A percentile compares a stretch with the other conserved stretches of the same genome.
These are phyloP conservation scores for Conistra vaccinii DNA, from an alignment of 2,888 invertebrate species.

Conservation along the genomic window DNA sequence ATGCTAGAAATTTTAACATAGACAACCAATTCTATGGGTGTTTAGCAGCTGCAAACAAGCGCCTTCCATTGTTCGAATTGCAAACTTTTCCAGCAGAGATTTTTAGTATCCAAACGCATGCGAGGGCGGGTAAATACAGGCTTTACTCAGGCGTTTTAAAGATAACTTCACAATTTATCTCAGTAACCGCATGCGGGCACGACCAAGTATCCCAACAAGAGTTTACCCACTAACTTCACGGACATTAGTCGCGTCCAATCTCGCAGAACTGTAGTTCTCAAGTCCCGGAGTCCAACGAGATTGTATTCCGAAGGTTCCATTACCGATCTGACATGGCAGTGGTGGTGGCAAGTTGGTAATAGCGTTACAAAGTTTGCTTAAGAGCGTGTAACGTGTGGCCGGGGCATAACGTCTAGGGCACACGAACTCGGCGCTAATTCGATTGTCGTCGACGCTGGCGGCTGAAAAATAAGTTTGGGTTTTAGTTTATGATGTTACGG, in stretches of 20 bases:
- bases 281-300: constrained; percentile 68
- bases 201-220: constrained; percentile 26
- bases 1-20: neutral
- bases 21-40: neutral
- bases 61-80: neutral
- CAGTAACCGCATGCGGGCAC: constrained; percentile 12
- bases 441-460: constrained; percentile 65
- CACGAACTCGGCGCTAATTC: constrained; percentile 70
- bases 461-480: constrained; percentile 68
- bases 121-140: neutral
- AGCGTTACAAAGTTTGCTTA: constrained; percentile 79
- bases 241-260: constrained; percentile 64
- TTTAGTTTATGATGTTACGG: constrained; percentile 55
- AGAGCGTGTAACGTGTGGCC: constrained; percentile 80
- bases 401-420: constrained; percentile 73
- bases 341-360: constrained; percentile 76
- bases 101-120: neutral
- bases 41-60: neutral
- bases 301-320: constrained; percentile 71
- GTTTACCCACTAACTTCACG: constrained; percentile 54
- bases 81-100: neutral
- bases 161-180: neutral
- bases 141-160: neutral
- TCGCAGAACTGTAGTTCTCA: constrained; percentile 58
- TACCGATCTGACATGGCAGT: constrained; percentile 66